Base-by-base conservation (phyloP, 2,888 invertebrate species). In the Acleris emargana region DNA sequence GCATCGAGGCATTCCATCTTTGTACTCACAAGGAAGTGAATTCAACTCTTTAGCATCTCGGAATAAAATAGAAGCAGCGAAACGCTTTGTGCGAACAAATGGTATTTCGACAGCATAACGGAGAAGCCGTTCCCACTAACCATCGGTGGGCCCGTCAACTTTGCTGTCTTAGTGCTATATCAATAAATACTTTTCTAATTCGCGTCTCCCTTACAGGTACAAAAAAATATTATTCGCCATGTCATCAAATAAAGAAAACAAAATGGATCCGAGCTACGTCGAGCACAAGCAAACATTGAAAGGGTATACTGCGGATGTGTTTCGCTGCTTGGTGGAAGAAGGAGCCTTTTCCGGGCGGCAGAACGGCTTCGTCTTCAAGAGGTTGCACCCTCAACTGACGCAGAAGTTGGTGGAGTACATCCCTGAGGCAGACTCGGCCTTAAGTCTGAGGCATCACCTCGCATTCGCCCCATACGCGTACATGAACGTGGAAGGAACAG, bases 391-490 rank as follows among this genome's bases (percentile, higher is more conserved):
- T 0, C 79, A 85, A n/a, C 58, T 87, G 0, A 83, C 87, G 0
- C 74, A 76, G 1, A 83, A 85, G 69, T 74, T 93, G 1, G 54
- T n/a, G 0, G 77, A 80, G 5, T 51, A 80, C 0, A 80, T 89
- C 22, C 86, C 89, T 0, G 81, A 85, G 2, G 79, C 81, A 0
- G 87, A 91, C 47, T 68, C 79, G 0, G 81, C 80, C 25, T 72
- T 89, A 1, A 88, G 89, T 71, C 72, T 92, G 45, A 73, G 84
- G 43, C 88, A 88, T 58, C 88, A 88, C 67, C 67, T 88, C 60
- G 91, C 92, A 0, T 84, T 93, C 58, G 84, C 87, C 0, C 81
- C 88, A 0, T 87, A 88, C 68, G 89, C 86, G 0, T 87, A 83
- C 51, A 69, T 80, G 60, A 72, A 77, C 7, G 49, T 84, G 0